A percentile compares a stretch with the other conserved stretches of the same genome.
These are phyloP conservation scores for Drosophila sechellia DNA, from an alignment of 1,140 invertebrate genomes.

Conservation along the genomic window DNA sequence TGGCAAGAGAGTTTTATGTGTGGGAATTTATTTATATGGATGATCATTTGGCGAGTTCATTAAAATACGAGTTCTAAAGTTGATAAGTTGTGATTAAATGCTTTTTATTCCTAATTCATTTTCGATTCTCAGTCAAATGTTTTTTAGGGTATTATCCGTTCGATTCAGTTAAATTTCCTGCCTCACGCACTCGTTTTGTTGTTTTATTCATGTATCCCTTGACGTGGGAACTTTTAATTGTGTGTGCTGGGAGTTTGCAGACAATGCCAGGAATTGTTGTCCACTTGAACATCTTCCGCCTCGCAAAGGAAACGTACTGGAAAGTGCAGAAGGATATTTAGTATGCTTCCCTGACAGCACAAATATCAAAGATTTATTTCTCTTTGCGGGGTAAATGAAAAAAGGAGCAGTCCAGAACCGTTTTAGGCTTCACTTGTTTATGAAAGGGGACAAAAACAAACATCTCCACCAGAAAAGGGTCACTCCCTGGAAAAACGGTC, in stretches of 20 bases:
- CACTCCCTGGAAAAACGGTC: neutral
- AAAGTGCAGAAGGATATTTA: conserved; percentile 72
- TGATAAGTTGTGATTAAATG: too few relatives aligned
- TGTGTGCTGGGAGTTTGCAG: conserved; percentile 52
- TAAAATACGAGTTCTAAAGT: too few relatives aligned
- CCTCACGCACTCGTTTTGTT: conserved; percentile 26
- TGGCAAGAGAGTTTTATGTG: conserved; percentile 2
- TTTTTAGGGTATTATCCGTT: conserved; percentile 1
- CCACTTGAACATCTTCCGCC: conserved; percentile 11
- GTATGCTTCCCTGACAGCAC: conserved; percentile 62
- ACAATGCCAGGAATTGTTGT: conserved; percentile 61
- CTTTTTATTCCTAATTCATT: neutral
- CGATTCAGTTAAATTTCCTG: neutral
- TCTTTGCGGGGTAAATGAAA: conserved; percentile 16
- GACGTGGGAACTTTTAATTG: conserved; percentile 81
- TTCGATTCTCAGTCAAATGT: neutral
- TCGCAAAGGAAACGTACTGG: conserved; percentile 45
- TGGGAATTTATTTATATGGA: conserved; percentile 31
- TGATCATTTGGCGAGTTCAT: neutral
- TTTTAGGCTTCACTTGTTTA: conserved; percentile 63
- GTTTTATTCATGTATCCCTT: conserved; percentile 70
- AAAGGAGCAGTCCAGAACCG: conserved; percentile 9
- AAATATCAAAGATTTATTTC: conserved; percentile 77
- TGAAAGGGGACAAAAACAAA: conserved; percentile 40
- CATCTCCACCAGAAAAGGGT: conserved; percentile 16